Percentiles rank a stretch among this genome's conserved stretches.
These are phyloP conservation scores for Asteroscopus sphinx DNA, from an alignment of 2,888 invertebrate genomes.

Conservation along the genomic window DNA sequence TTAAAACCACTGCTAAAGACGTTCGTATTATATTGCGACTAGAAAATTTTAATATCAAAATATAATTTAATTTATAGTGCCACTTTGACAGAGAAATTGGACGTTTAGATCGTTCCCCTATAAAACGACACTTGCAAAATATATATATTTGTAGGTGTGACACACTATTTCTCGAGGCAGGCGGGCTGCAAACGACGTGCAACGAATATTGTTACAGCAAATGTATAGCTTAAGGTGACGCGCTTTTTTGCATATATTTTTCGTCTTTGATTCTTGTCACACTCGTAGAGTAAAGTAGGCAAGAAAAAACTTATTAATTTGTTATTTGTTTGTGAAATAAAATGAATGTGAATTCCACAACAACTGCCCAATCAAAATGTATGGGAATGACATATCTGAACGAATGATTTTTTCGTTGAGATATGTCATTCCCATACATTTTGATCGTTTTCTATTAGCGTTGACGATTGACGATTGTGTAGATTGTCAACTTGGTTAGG, in stretches of 20 bases:
- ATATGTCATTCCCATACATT: too few relatives aligned
- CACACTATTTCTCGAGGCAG: conserved; percentile 63
- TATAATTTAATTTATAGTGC: conserved; percentile 37
- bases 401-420: too few relatives aligned
- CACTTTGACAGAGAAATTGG: conserved; percentile 38
- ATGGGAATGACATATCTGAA: too few relatives aligned
- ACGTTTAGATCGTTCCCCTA: conserved; percentile 48
- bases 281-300: neutral
- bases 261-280: too few relatives aligned
- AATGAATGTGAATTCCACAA: too few relatives aligned
- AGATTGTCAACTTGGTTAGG: too few relatives aligned
- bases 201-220: conserved; percentile 67
- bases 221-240: conserved; percentile 66
- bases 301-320: too few relatives aligned
- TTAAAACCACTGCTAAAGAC: neutral
- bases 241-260: conserved; percentile 9
- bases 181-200: conserved; percentile 72
- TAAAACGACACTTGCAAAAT: conserved; percentile 57
- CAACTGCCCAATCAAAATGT: too few relatives aligned
- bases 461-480: too few relatives aligned
- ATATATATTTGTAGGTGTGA: conserved; percentile 47
- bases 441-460: too few relatives aligned
- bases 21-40: neutral
- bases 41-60: conserved; percentile 36
- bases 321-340: too few relatives aligned